These are phyloP conservation scores for Atrichornis clamosus DNA, from an alignment of 2,113 vertebrate species.

Conservation along the genomic window DNA sequence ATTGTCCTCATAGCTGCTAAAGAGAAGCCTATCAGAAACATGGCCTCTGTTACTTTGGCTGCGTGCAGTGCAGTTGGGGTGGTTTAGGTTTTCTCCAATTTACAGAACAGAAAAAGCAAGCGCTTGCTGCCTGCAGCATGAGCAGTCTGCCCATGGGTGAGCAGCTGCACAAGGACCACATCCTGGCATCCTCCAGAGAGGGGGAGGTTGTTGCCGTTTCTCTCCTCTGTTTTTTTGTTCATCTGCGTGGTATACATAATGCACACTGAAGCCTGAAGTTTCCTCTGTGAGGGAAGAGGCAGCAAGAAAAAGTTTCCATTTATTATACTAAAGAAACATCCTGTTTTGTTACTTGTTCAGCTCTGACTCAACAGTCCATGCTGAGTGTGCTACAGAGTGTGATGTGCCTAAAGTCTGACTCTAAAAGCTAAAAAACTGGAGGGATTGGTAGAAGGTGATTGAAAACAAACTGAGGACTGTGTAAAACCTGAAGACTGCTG, in stretches of 20 bases:
- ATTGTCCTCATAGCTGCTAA: neutral
- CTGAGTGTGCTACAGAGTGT: rapidly evolving
- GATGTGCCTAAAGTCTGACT: neutral
- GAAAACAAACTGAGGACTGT: neutral
- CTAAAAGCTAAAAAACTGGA: neutral
- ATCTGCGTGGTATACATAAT: too few relatives aligned
- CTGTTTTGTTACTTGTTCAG: neutral
- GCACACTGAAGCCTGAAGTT: neutral
- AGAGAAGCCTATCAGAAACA: neutral
- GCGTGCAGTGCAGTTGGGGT: neutral
- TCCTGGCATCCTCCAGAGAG: neutral
- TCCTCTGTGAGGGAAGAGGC: neutral
- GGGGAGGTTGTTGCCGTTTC: neutral
- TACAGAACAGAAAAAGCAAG: neutral
- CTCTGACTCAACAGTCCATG: too few relatives aligned
- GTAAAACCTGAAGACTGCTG: neutral
- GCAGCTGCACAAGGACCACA: neutral
- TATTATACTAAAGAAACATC: neutral
- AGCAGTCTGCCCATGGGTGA: neutral
- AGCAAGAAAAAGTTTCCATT: neutral
- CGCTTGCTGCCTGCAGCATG: neutral
- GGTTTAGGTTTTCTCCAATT: neutral
- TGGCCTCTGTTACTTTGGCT: neutral
- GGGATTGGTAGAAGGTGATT: neutral
- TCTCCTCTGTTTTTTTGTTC: neutral